Evolutionary conservation across 2,797 vertebrate species (phyloP), one percentile per base, ranked within the genome.

Genomic region (Macropus fuliginosus): DNA sequence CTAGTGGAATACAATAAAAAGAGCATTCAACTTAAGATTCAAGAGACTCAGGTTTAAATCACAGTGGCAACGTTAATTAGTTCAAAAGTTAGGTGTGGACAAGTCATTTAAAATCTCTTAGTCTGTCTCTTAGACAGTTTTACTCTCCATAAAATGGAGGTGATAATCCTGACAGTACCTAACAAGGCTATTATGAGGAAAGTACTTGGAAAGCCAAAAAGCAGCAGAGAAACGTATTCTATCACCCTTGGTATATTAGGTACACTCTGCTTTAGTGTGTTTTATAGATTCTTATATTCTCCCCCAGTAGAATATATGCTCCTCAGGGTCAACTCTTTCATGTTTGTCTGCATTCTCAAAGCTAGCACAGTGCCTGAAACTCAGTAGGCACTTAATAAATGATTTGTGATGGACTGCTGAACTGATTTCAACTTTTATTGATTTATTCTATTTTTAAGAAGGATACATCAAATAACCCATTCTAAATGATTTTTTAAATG

Each of bases 401-500:
- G 34, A 81, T 46, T 81, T 81, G 46, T 46, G 40, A 27, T 81
- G 21, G 3, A 81, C 46, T 81, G 21, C 4, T 46, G 0, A 27
- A 74, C 34, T 81, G 74, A 46, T 46, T 46, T 18, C 8, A 46
- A 81, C 8, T 1, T 46, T 46, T 3, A 81, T 59, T 6, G 9
- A 55, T 59, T 90, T 46, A 74, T 89, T 91, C 14, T 24, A 90
- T 31, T 28, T 52, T 46, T 91, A 50, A 55, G 16, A 94, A 54
- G 14, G 81, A 31, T 66, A 13, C 91, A 74, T 54, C 2, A 74
- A 95, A 93, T 56, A 3, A 54, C 50, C 27, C 56, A 57, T 6
- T 95, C 55, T 27, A 94, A 94, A 96, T 93, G 31, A 96, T 62
- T n/a, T 90, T 46, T 93, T 31, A 54, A 91, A 54, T 94, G 91